Evolutionary conservation across 2,888 invertebrate species (phyloP).

Genomic region (Octodonta nipae): DNA sequence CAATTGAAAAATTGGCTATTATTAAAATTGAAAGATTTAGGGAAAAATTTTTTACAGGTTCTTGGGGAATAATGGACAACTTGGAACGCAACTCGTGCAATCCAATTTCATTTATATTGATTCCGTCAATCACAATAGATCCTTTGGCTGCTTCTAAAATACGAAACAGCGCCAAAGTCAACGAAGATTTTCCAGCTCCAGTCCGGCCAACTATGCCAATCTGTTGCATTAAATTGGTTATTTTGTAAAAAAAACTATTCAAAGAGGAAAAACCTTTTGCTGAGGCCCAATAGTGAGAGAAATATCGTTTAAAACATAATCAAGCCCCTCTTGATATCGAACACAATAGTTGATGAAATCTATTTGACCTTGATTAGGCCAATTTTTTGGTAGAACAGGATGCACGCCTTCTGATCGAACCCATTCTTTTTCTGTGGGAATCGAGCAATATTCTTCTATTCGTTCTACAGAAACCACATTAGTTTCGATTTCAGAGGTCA

Average conservation of each 20-base stretch:
- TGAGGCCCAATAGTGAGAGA: slow-evolving; percentile 63
- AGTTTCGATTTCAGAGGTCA: slow-evolving; percentile 91
- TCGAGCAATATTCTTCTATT: slow-evolving; percentile 87
- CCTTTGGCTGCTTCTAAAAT: slow-evolving; percentile 76
- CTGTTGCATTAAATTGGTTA: too few species aligned
- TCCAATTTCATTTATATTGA: slow-evolving; percentile 68
- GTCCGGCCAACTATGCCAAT: slow-evolving; percentile 80
- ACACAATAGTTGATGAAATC: slow-evolving; percentile 70
- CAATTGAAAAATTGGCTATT: too few species aligned
- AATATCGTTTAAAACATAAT: slow-evolving; percentile 70
- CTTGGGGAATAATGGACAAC: slow-evolving; percentile 80
- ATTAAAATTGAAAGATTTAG: too few species aligned
- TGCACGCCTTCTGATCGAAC: slow-evolving; percentile 43
- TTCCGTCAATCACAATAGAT: slow-evolving; percentile 66
- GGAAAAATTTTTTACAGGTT: too few species aligned
- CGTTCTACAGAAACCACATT: slow-evolving; percentile 94
- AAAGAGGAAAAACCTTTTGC: too few species aligned
- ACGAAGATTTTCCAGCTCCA: slow-evolving; percentile 82
- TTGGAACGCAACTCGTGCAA: slow-evolving; percentile 71
- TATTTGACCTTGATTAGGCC: slow-evolving; percentile 74
- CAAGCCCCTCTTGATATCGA: slow-evolving; percentile 72
- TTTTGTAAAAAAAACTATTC: too few species aligned
- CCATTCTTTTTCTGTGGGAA: slow-evolving; percentile 72
- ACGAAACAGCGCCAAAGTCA: slow-evolving; percentile 76
- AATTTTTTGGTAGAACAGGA: too few species aligned